Evolutionary conservation across 2,888 invertebrate species (phyloP).

Genomic region (Blera fallax): DNA sequence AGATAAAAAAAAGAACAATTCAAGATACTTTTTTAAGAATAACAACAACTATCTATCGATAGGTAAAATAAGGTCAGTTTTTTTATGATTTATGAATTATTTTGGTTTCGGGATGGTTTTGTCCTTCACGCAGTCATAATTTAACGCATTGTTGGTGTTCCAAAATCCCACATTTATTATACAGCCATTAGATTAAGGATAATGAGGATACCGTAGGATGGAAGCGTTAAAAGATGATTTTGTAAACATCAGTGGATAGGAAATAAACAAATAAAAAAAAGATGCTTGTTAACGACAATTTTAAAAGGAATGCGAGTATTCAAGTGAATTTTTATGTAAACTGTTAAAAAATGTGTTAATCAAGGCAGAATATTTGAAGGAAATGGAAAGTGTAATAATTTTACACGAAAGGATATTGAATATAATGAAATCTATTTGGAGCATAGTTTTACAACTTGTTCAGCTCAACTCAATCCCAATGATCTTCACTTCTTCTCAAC

Average conservation of each 20-base stretch:
- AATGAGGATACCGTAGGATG: conserved; percentile 45
- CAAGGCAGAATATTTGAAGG: neutral
- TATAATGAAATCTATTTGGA: too few species aligned
- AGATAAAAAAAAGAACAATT: conserved; percentile 15
- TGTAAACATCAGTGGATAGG: conserved; percentile 26
- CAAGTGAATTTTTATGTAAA: conserved; percentile 34
- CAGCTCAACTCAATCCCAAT: too few species aligned
- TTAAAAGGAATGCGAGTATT: neutral
- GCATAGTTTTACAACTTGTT: too few species aligned
- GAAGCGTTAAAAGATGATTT: conserved; percentile 7
- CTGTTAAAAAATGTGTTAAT: conserved; percentile 46
- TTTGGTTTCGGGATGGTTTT: conserved; percentile 77
- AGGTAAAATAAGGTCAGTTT: conserved; percentile 74
- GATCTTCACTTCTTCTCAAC: too few species aligned
- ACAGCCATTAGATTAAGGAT: conserved; percentile 67
- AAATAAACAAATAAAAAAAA: conserved; percentile 5
- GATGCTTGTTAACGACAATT: neutral
- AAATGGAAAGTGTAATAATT: neutral
- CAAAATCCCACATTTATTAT: conserved; percentile 47
- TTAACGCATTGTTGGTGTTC: conserved; percentile 62
- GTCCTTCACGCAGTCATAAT: conserved; percentile 62
- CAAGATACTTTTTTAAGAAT: conserved; percentile 5
- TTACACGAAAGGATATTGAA: too few species aligned
- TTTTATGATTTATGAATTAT: conserved; percentile 81
- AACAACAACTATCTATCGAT: conserved; percentile 17